Evolutionary conservation across 2,797 vertebrate species (phyloP).

Genomic region (Triplophysa yarkandensis): DNA sequence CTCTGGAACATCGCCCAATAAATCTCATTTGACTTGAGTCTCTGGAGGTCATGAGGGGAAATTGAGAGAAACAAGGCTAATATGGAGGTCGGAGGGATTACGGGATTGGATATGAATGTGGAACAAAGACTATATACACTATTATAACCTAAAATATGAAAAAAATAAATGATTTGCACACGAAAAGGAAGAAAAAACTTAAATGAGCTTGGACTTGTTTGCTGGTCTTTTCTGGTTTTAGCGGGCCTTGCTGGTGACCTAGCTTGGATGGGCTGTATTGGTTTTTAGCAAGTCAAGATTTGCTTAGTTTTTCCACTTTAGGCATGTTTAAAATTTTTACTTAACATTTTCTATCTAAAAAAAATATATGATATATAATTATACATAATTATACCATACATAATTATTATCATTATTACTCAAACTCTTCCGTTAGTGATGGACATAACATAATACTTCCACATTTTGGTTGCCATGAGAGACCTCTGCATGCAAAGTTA

Average conservation of each 20-base stretch:
- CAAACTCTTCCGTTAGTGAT: constrained; percentile 11
- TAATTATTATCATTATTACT: too few species aligned
- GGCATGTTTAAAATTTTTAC: neutral
- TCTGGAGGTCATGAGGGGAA: constrained; percentile 72
- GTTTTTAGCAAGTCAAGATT: too few species aligned
- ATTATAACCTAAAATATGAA: too few species aligned
- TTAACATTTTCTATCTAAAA: too few species aligned
- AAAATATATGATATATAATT: too few species aligned
- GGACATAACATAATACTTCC: constrained; percentile 42
- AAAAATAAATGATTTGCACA: too few species aligned
- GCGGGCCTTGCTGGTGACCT: neutral
- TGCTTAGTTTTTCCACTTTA: too few species aligned
- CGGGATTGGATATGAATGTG: constrained; percentile 19
- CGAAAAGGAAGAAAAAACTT: too few species aligned
- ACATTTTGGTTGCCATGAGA: constrained; percentile 39
- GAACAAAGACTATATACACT: neutral
- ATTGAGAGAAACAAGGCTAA: constrained; percentile 59
- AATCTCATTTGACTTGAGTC: constrained; percentile 63
- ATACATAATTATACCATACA: too few species aligned
- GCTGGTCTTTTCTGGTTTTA: too few species aligned
- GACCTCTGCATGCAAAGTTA: constrained; percentile 15
- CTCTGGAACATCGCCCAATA: constrained; percentile 69
- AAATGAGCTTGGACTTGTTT: neutral
- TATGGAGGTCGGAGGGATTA: constrained; percentile 24
- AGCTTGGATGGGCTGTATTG: neutral